Percentiles rank a stretch among this genome's conserved stretches.
Conservation (phyloP, 1,140 invertebrate genomes). For the Ceratina australensis region DNA sequence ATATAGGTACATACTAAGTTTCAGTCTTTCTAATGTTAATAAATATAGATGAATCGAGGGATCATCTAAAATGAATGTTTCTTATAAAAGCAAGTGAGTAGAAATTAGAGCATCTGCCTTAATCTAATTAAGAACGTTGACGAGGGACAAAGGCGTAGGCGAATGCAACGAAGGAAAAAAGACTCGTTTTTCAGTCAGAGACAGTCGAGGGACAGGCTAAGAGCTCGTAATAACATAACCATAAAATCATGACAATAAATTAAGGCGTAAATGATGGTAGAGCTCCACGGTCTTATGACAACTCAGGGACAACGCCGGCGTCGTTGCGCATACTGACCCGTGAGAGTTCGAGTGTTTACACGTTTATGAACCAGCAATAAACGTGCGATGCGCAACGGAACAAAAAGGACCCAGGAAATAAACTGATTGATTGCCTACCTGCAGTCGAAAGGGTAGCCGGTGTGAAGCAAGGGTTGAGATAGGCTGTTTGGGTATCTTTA, state of each 20-base stretch:
- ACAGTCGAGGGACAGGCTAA: slow-evolving; percentile 40
- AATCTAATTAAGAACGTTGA: no score
- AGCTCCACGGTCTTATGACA: slow-evolving; percentile 29
- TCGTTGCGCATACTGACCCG: slow-evolving; percentile 6
- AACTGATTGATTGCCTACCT: background rate
- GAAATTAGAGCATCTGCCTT: no score
- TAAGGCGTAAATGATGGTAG: slow-evolving; percentile 66
- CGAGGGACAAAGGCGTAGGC: no score
- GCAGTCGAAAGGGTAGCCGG: slow-evolving; percentile 42
- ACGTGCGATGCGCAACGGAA: slow-evolving; percentile 1
- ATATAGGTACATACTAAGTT: no score
- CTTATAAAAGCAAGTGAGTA: no score
- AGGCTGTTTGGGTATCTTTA: slow-evolving; percentile 32
- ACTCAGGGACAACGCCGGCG: background rate
- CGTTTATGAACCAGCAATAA: slow-evolving; percentile 66
- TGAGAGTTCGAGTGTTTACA: slow-evolving; percentile 64
- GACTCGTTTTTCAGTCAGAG: slow-evolving; percentile 4
- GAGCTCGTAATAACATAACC: slow-evolving; percentile 43
- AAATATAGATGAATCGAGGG: no score
- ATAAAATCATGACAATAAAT: slow-evolving; percentile 73
- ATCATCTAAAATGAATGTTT: no score
- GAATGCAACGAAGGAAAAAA: background rate
- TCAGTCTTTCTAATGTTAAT: no score
- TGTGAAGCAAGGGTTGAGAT: slow-evolving; percentile 13
- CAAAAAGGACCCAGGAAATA: background rate